Evolutionary conservation across 1,140 invertebrate species (phyloP).

Genomic region (Liolophura sinensis): DNA sequence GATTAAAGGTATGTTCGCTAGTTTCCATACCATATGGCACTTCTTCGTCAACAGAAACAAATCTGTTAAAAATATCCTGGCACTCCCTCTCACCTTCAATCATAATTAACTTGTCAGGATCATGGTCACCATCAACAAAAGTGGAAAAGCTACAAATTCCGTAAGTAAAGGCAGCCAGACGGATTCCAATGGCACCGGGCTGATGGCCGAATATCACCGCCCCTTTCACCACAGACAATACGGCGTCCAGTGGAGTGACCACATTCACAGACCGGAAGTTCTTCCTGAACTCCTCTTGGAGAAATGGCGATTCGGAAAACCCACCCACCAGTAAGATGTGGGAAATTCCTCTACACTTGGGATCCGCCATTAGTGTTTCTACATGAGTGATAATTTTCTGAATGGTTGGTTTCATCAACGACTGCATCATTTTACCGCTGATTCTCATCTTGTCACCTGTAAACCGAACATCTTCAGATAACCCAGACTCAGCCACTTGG

Average conservation of each 20-base stretch:
- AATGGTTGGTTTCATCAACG: constrained; percentile 13
- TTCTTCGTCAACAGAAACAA: too few relatives aligned
- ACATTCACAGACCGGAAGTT: constrained; percentile 4
- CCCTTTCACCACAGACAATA: constrained; percentile 13
- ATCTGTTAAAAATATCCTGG: too few relatives aligned
- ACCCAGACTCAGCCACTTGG: constrained; percentile 8
- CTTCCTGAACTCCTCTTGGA: background rate
- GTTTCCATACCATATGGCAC: too few relatives aligned
- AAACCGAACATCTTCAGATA: constrained; percentile 6
- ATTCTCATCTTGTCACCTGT: constrained; percentile 17
- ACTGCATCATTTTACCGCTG: constrained; percentile 7
- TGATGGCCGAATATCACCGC: constrained; percentile 23
- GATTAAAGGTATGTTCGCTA: constrained; percentile 13
- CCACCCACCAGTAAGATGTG: constrained; percentile 14
- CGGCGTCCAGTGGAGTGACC: constrained; percentile 2
- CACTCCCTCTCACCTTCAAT: too few relatives aligned
- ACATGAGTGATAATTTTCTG: constrained; percentile 15
- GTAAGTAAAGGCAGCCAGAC: constrained; percentile 28
- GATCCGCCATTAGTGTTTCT: constrained; percentile 3
- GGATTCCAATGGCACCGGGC: constrained; percentile 20
- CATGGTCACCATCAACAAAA: constrained; percentile 13
- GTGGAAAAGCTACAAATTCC: constrained; percentile 14
- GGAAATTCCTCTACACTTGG: constrained; percentile 1
- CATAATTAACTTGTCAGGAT: too few relatives aligned
- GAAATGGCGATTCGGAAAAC: constrained; percentile 11